Evolutionary conservation across 1,140 invertebrate genomes (phyloP), one percentile per base, ranked within the genome.

Genomic region (Euura lappo): DNA sequence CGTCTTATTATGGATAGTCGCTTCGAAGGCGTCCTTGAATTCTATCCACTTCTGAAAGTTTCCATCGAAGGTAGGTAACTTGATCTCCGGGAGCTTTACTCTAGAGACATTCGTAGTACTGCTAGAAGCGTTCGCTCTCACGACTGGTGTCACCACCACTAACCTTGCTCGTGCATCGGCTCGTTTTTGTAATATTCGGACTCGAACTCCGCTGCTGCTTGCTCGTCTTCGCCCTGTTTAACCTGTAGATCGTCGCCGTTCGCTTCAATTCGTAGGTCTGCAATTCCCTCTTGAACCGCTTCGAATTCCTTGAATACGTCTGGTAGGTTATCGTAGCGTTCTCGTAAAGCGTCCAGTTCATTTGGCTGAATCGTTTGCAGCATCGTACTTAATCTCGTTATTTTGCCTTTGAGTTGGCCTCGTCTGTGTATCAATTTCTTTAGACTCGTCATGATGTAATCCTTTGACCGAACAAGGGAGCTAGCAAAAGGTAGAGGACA

Each of bases 21-120:
- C 75, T 13, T 65, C 65, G 70, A 82, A 85, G 28, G 77, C 79
- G 71, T 83, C 81, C 60, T 74, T 71, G 74, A 84, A 85, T 45
- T 76, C 71, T 46, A 81, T 68, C 83, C 79, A 85, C 43, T 82
- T 71, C 47, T 78, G 69, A 67, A 73, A 80, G 68, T 72, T 69
- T 2, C 81, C 83, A 65, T 77, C 71, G 69, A 83, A 83, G 44
- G 75, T 72, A 13, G 77, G 78, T 65, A 81, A 76, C 46, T 72
- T 66, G 45, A 82, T 76, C 60, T 68, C 71, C 4, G 81, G 80
- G 43, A 81, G 71, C 75, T 79, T 79, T 7, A 79, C 71, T 51
- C 47, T 5, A 6, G 47, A 51, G n/a, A n/a, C n/a, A 11, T 5
- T 51, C 5, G 5, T 51, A 11, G 11, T 11, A 51, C 5, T 51